Evolutionary conservation across 2,113 vertebrate species (phyloP), one percentile per base, ranked within the genome.

Genomic region (Marmota monax): DNA sequence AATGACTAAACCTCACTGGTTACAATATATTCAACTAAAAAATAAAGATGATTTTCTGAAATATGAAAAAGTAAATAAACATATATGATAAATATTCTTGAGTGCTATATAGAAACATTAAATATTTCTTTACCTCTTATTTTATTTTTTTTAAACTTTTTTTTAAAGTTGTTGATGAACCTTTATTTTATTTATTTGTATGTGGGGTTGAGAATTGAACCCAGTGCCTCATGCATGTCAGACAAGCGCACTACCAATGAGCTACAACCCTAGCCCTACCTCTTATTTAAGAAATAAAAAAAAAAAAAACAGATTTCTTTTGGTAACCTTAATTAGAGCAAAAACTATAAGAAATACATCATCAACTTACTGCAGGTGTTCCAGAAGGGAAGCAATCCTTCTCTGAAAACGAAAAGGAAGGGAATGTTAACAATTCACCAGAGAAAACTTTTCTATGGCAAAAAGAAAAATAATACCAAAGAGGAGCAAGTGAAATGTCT

Each of bases 361-460:
- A 84, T 88, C 86, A 96, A 99, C 99, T 99, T 98, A 99, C 99
- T 87, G 96, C 99, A 96, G 99, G 99, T 74, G 99, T 98, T 98
- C 99, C 99, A 97, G 99, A 99, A 97, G 99, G 99, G 96, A 99
- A 99, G 18, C 99, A 98, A 93, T 99, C 99, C 98, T 99, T 99
- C 97, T 99, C 99, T 99, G 95, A 93, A 96, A 48, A 97, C 10
- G 48, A 77, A 98, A 93, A 37, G 96, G 80, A 80, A 98, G 90
- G 96, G 37, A 96, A 96, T 74, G 67, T 63, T 82, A 96, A 56
- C 18, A 93, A 88, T 53, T 89, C 53, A 51, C 80, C 80, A 95
- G 65, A 94, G 39, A 83, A 90, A 93, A 82, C 16, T 58, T 72
- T 10, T 48, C 88, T 34, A 83, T 58, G 45, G 73, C 48, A 86